Evolutionary conservation across 2,888 invertebrate genomes (phyloP), one percentile per base, ranked within the genome.

Genomic region (Ophioninae sp.): DNA sequence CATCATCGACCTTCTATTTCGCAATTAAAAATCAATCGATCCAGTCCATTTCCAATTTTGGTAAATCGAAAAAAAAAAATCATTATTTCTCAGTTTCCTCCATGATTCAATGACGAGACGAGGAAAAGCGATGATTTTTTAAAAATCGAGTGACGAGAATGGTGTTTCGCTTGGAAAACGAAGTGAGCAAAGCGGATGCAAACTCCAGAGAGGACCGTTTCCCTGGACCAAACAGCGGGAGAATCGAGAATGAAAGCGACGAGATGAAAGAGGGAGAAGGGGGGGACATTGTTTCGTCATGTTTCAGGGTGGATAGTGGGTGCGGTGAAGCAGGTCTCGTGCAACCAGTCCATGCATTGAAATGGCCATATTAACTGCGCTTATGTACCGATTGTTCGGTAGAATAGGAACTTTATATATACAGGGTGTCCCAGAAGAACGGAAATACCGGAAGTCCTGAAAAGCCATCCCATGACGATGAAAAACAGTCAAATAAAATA

Each of bases 341-440:
- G 59, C 79, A 61, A 74, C 69, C 63, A 83, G 78, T 68, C 69
- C 74, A 82, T 85, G 84, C 85, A 85, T 85, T 84, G 77, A 84
- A 85, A 85, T 84, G 82, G 85, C 84, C 79, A 79, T 82, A 85
- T 85, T 85, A 85, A 85, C 79, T 63, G 81, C 81, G 75, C 75
- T 58, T 69, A 77, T 77, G 63, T 69, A 81, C 77, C 85, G 83
- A 85, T 85, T 83, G 51, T 58, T 75, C 68, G 51, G 37, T 51
- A 64, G 63, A 67, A 73, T 63, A 30, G 77, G 20, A 64, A 56
- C 39, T 59, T 6, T 13, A 9, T 8, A 39, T 58, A 51, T 51
- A 51, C 51, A 51, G 51, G 51, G 51, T 51, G 51, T 51, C 51
- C 17, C 5, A 5, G 51, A 13, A 65, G 17, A 17, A 39, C 30